Base-by-base conservation (phyloP, 2,113 vertebrate genomes). In the Orientallactaga bullata region DNA sequence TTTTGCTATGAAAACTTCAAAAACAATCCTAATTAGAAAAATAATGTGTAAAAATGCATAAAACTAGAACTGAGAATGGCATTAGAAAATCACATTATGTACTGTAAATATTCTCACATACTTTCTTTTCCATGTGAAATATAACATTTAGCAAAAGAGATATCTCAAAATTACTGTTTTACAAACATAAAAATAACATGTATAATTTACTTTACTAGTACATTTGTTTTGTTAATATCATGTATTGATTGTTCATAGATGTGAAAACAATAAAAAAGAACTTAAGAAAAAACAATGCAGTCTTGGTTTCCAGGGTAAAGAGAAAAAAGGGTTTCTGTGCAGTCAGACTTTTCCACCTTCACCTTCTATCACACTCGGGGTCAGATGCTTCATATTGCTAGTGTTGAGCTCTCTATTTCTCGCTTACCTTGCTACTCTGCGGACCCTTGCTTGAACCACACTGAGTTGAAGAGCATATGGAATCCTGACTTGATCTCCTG, bases 381-480 rank as follows among this genome's bases (percentile, higher is more conserved):
- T 61, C 18, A 47, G 39, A 85, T 63, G 63, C 35, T 18, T 35
- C 68, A n/a, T 47, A 24, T 42, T 21, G 35, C 61, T 91, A 32
- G 39, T 91, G 73, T n/a, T 76, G 42, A 83, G n/a, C 6, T 47
- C 21, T 35, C 21, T 32, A 1, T 73, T 24, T 66, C 32, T 26
- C n/a, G 30, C 93, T 92, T 83, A 97, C 97, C 96, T 97, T 97
- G 77, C 94, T 97, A 15, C 96, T 97, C 47, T 95, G 95, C 6
- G 93, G 60, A 32, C 96, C 95, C 30, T 76, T 96, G 83, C 95
- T 97, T 28, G 97, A 97, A 2, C 95, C 96, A 88, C 92, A 95
- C 0, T 96, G 97, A 55, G 93, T 95, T 0, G 97, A 97, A 11
- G 96, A 97, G 7, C 92, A 93, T 24, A 96, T 10, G 13, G 97